Evolutionary conservation across 2,888 invertebrate species (phyloP).

Genomic region (Cecidostiba fungosa): DNA sequence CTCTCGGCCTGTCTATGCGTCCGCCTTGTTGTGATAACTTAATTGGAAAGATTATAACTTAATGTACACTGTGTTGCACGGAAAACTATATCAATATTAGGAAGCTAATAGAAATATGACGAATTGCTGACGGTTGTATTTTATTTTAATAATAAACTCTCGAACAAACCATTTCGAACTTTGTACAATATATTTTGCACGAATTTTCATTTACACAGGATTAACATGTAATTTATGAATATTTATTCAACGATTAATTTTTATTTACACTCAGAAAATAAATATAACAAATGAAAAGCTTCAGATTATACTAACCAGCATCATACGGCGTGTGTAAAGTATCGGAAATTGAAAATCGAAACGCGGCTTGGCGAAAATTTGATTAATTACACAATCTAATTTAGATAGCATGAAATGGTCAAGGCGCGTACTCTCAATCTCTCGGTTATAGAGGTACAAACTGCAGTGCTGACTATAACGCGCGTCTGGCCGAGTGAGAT

Average conservation of each 20-base stretch:
- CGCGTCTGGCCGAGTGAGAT: slow-evolving; percentile 1
- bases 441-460: slow-evolving; percentile 19
- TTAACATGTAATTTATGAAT: too few species aligned
- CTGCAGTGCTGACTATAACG: neutral
- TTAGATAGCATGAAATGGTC: slow-evolving; percentile 36
- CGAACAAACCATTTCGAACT: too few species aligned
- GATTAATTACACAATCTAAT: slow-evolving; percentile 45
- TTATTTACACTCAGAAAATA: too few species aligned
- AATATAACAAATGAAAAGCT: too few species aligned
- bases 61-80: neutral
- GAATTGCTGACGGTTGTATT: too few species aligned
- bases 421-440: neutral
- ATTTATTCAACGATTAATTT: too few species aligned
- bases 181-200: too few species aligned
- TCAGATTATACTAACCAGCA: too few species aligned
- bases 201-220: too few species aligned
- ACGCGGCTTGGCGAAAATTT: slow-evolving; percentile 35
- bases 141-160: neutral
- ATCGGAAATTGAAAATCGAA: slow-evolving; percentile 40
- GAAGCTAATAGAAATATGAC: neutral
- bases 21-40: neutral
- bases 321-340: neutral
- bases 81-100: neutral
- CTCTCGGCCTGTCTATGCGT: slow-evolving; percentile 1
- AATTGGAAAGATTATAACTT: slow-evolving; percentile 23